These are phyloP conservation scores for Oegoconia quadripuncta DNA, from an alignment of 2,888 invertebrate genomes.

Conservation along the genomic window DNA sequence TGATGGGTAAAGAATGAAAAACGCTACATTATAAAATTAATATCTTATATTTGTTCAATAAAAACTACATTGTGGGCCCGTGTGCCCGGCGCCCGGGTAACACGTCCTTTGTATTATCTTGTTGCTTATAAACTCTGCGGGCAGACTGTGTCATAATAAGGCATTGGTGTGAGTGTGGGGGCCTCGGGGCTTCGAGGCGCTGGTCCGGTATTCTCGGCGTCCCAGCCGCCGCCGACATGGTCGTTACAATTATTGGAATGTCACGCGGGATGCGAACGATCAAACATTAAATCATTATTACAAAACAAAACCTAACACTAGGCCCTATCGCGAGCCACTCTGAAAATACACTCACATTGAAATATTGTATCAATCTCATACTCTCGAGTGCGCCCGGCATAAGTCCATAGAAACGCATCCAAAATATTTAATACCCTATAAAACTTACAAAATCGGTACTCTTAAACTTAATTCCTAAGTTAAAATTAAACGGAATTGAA, in stretches of 20 bases:
- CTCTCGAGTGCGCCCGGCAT: conserved; percentile 44
- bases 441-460: conserved; percentile 79
- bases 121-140: conserved; percentile 78
- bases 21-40: conserved; percentile 77
- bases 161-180: conserved; percentile 69
- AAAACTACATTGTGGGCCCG: conserved; percentile 79
- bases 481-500: conserved; percentile 80
- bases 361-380: conserved; percentile 66
- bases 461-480: conserved; percentile 75
- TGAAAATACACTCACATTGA: conserved; percentile 55
- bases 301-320: conserved; percentile 65
- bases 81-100: conserved; percentile 78
- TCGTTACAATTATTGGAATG: conserved; percentile 74
- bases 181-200: conserved; percentile 34
- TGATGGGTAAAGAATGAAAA: conserved; percentile 32
- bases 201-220: conserved; percentile 29
- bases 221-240: conserved; percentile 49
- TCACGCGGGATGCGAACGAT: conserved; percentile 73
- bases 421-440: conserved; percentile 71
- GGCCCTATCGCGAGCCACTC: conserved; percentile 54
- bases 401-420: conserved; percentile 56
- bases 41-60: conserved; percentile 80
- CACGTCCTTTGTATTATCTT: conserved; percentile 78
- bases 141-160: conserved; percentile 79
- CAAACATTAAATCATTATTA: conserved; percentile 58